A percentile compares a stretch with the other conserved stretches of the same genome.
These are phyloP conservation scores for Alosa alosa DNA, from an alignment of 2,113 vertebrate species.

Conservation along the genomic window DNA sequence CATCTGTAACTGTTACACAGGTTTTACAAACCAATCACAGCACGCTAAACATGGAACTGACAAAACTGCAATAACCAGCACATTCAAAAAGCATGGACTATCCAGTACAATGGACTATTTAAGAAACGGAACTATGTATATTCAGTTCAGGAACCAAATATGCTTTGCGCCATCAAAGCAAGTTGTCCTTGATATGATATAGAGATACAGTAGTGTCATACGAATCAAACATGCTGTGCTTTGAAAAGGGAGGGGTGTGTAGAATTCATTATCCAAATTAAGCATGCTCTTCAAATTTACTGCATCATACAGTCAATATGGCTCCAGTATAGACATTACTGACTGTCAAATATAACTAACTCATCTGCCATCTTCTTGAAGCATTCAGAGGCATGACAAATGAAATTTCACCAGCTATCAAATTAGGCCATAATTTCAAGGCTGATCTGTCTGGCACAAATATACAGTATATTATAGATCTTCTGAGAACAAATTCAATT, in stretches of 20 bases:
- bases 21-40: constrained; percentile 11
- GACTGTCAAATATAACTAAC: not conserved
- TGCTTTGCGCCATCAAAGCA: not conserved
- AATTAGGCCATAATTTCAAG: not conserved
- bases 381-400: not conserved
- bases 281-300: not conserved
- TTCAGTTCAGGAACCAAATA: not conserved
- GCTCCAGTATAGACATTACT: not conserved
- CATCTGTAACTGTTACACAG: constrained; percentile 2
- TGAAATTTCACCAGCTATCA: not conserved
- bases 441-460: constrained; percentile 2
- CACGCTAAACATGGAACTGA: not conserved
- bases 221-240: not conserved
- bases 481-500: not conserved
- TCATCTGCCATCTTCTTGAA: not conserved
- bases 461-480: not conserved
- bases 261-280: not conserved
- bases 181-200: not conserved
- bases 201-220: not conserved
- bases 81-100: constrained; percentile 12
- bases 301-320: constrained; percentile 14
- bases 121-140: not conserved
- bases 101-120: not conserved
- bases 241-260: not conserved
- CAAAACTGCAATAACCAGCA: not conserved